Percentiles rank a stretch among this genome's conserved stretches.
These are phyloP conservation scores for Caenorhabditis uteleia DNA, from an alignment of 2,888 invertebrate species.

Conservation along the genomic window DNA sequence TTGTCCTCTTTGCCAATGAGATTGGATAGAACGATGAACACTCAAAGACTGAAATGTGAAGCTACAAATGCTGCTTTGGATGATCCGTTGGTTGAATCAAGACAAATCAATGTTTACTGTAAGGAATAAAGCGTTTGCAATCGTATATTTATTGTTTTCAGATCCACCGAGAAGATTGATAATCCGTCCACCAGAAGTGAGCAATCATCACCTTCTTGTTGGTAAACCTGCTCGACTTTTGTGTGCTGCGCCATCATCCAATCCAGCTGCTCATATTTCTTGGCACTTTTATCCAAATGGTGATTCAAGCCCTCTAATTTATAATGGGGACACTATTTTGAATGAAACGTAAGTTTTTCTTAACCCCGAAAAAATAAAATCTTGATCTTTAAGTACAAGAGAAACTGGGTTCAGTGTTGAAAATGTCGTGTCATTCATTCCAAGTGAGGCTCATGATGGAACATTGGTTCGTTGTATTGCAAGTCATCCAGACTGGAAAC, in stretches of 20 bases:
- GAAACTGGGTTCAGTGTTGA: conserved; percentile 43
- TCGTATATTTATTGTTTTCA: conserved; percentile 16
- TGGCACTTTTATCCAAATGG: conserved; percentile 50
- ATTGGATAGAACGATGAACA: conserved; percentile 64
- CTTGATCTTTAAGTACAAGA: conserved; percentile 36
- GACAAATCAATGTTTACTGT: conserved; percentile 59
- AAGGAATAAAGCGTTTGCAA: conserved; percentile 8
- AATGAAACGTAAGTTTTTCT: conserved; percentile 50
- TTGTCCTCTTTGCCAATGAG: conserved; percentile 56
- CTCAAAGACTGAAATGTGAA: conserved; percentile 60
- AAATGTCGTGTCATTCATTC: conserved; percentile 59
- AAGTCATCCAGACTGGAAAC: conserved; percentile 62
- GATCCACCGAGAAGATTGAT: conserved; percentile 58
- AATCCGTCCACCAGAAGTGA: conserved; percentile 50
- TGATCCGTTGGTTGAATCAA: conserved; percentile 58
- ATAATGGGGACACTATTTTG: conserved; percentile 47
- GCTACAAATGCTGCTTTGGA: conserved; percentile 64
- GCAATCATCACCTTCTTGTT: conserved; percentile 49
- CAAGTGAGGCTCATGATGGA: conserved; percentile 61
- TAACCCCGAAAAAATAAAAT: conserved; percentile 5
- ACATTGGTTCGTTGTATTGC: conserved; percentile 61
- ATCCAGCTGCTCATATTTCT: conserved; percentile 62
- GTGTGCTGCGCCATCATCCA: conserved; percentile 61
- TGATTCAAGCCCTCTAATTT: conserved; percentile 35
- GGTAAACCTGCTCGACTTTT: conserved; percentile 56